phyloP scores from a whole-genome alignment of 2,797 vertebrate genomes.

The Brachymystax lenok region DNA sequence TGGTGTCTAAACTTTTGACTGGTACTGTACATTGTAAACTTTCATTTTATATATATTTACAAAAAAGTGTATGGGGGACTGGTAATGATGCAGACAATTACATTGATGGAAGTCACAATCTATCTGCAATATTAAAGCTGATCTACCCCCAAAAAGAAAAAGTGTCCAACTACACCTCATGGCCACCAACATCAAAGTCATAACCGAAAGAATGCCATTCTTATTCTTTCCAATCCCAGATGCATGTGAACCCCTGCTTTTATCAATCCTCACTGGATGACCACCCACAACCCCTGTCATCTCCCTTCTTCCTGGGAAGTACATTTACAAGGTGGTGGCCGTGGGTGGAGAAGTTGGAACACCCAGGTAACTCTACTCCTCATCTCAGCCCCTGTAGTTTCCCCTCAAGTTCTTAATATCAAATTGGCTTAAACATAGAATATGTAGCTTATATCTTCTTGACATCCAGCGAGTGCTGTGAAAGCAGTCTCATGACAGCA shows the following conservation, averaged over 20 bases:
- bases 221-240: not conserved
- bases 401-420: not conserved
- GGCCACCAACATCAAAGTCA: not conserved
- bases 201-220: not conserved
- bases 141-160: no score
- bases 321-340: slow-evolving; percentile 72
- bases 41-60: no score
- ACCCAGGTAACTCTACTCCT: slow-evolving; percentile 51
- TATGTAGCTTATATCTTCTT: no score
- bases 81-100: no score
- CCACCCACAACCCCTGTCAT: slow-evolving; percentile 74
- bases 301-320: slow-evolving; percentile 81
- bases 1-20: no score
- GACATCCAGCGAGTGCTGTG: no score
- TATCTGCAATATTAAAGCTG: no score
- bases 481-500: not conserved
- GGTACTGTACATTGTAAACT: no score
- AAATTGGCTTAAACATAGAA: not conserved
- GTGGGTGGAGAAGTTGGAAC: slow-evolving; percentile 21
- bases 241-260: slow-evolving; percentile 82
- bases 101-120: no score
- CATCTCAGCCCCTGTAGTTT: not conserved
- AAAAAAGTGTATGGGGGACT: no score
- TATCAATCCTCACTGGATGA: slow-evolving; percentile 64
- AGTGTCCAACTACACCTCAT: not conserved